These are phyloP conservation scores for crab-eating macaque (Macaca fascicularis) DNA, from an alignment of 2,113 vertebrate species.

Conservation along the genomic window DNA sequence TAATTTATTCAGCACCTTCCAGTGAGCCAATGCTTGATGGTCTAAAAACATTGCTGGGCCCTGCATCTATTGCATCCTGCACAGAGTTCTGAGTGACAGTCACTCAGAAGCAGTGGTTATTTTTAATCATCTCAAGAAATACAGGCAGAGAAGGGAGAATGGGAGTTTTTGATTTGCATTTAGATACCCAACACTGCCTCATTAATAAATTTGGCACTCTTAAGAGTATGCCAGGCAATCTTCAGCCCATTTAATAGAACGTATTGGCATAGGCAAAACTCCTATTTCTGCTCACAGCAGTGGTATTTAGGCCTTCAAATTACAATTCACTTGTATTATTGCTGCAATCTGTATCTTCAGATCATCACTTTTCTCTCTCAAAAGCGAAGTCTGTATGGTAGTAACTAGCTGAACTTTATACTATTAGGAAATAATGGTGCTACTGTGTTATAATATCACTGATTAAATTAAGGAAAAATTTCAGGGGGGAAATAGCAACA, in stretches of 20 bases:
- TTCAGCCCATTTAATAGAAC: conserved; percentile 54
- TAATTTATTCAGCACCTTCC: conserved; percentile 85
- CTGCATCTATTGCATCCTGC: conserved; percentile 47
- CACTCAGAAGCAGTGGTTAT: conserved; percentile 69
- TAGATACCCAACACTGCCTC: conserved; percentile 61
- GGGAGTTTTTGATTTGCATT: conserved; percentile 57
- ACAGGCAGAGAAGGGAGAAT: neutral
- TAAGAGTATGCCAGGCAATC: conserved; percentile 36
- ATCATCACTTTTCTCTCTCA: conserved; percentile 62
- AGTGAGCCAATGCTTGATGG: conserved; percentile 72
- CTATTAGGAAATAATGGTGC: neutral
- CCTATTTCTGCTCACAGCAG: conserved; percentile 3
- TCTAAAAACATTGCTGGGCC: conserved; percentile 66
- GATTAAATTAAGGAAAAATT: conserved; percentile 14
- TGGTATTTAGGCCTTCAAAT: conserved; percentile 48
- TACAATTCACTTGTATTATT: neutral
- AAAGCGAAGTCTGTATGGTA: conserved; percentile 49
- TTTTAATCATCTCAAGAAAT: conserved; percentile 77
- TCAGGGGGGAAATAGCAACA: fast-evolving
- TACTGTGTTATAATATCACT: conserved; percentile 27
- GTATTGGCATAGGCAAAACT: conserved; percentile 53
- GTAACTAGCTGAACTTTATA: conserved; percentile 4
- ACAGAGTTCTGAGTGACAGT: conserved; percentile 68
- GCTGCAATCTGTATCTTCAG: conserved; percentile 1
- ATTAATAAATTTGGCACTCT: conserved; percentile 64